Percentiles rank a stretch among this genome's conserved stretches.
phyloP scores from a whole-genome alignment of 2,888 invertebrate species.

The Drepana falcataria region DNA sequence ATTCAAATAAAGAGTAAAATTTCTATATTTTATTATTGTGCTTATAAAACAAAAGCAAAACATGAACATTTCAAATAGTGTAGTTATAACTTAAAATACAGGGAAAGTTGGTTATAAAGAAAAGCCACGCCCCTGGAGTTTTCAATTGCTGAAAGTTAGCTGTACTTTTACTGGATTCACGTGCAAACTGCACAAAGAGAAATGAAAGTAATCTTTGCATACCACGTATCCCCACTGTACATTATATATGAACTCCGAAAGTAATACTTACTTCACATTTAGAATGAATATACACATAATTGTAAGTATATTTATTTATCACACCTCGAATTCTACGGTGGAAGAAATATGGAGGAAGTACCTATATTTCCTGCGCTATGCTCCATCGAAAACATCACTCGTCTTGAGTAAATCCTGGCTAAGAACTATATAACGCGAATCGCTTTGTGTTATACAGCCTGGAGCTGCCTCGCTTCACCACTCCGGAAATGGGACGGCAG shows the following conservation, averaged over 20 bases:
- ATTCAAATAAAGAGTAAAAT: too few relatives aligned
- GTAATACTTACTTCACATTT: too few relatives aligned
- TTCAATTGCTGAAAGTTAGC: not conserved
- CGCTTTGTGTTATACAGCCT: slow-evolving; percentile 26
- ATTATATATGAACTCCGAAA: too few relatives aligned
- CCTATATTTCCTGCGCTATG: too few relatives aligned
- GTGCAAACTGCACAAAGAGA: not conserved
- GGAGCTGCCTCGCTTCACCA: slow-evolving; percentile 23
- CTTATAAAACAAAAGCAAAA: too few relatives aligned
- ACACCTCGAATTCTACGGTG: too few relatives aligned
- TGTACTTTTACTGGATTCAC: not conserved
- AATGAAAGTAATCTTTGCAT: not conserved
- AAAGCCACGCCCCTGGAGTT: not conserved
- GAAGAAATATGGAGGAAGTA: too few relatives aligned
- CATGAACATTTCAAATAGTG: too few relatives aligned
- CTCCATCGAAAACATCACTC: not conserved
- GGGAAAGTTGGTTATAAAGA: not conserved
- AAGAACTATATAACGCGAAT: slow-evolving; percentile 18
- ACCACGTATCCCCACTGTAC: too few relatives aligned
- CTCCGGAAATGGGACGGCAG: slow-evolving; percentile 32
- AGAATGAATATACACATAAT: too few relatives aligned
- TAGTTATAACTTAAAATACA: not conserved
- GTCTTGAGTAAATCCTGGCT: slow-evolving; percentile 1
- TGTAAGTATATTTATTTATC: too few relatives aligned
- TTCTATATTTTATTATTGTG: too few relatives aligned